Percentiles rank a stretch among this genome's conserved stretches.
Conservation (phyloP, 2,113 vertebrate species). For the Cochlearius cochlearius region DNA sequence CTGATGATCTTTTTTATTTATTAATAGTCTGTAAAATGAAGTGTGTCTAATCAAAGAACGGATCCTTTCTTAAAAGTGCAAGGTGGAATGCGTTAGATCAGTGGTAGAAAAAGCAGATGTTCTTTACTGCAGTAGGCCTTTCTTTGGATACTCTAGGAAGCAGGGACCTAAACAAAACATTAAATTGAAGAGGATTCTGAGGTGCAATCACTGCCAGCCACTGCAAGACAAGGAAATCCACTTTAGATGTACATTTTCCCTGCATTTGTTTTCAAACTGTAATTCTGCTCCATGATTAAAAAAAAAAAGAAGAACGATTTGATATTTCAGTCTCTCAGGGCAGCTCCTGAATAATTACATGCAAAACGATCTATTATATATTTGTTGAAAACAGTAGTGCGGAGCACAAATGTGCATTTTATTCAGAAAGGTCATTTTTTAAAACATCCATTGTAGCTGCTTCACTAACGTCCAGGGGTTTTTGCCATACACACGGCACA, state of each 20-base stretch:
- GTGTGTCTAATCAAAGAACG: slow-evolving; percentile 53
- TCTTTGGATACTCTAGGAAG: slow-evolving; percentile 27
- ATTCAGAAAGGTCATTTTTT: slow-evolving; percentile 53
- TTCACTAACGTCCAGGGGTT: slow-evolving; percentile 63
- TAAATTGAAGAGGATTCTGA: slow-evolving; percentile 53
- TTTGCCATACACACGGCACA: slow-evolving; percentile 73
- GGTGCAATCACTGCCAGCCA: slow-evolving; percentile 11
- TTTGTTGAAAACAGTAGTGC: slow-evolving; percentile 36
- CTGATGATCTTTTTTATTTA: slow-evolving; percentile 54
- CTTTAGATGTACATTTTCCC: background rate
- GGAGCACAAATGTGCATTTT: slow-evolving; percentile 1
- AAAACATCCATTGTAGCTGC: slow-evolving; percentile 49
- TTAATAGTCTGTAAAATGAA: slow-evolving; percentile 64
- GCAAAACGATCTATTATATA: slow-evolving; percentile 27
- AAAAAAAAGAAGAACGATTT: background rate
- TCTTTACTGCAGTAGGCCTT: slow-evolving; percentile 44
- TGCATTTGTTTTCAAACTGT: slow-evolving; percentile 38
- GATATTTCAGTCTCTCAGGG: slow-evolving; percentile 9
- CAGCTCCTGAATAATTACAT: slow-evolving; percentile 17
- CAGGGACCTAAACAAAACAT: slow-evolving; percentile 47
- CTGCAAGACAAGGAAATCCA: slow-evolving; percentile 16
- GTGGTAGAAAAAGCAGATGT: slow-evolving; percentile 51
- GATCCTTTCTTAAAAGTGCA: slow-evolving; percentile 56
- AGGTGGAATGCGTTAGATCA: slow-evolving; percentile 46
- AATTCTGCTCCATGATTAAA: background rate